These are phyloP conservation scores for Emmelina monodactyla DNA, from an alignment of 2,888 invertebrate species.

Conservation along the genomic window DNA sequence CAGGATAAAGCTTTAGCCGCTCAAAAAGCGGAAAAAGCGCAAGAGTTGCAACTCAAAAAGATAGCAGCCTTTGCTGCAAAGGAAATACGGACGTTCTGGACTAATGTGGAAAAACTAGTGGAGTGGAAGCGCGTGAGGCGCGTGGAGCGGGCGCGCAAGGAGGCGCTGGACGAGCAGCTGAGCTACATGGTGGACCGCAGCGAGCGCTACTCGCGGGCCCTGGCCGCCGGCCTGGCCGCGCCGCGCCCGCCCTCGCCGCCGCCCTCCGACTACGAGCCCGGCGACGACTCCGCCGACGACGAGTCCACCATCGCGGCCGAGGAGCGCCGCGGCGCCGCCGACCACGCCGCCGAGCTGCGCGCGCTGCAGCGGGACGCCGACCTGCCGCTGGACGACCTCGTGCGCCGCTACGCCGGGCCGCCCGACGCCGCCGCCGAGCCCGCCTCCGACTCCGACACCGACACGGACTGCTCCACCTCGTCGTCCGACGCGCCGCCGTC, in stretches of 20 bases:
- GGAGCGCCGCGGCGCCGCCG: conserved; percentile 71
- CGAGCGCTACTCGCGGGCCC: conserved; percentile 92
- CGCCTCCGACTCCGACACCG: conserved; percentile 21
- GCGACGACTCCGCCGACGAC: conserved; percentile 73
- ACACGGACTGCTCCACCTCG: conserved; percentile 6
- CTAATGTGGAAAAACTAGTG: conserved; percentile 95
- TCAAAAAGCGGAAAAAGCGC: conserved; percentile 90
- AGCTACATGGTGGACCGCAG: conserved; percentile 98
- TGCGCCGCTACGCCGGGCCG: conserved; percentile 70
- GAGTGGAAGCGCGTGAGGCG: conserved; percentile 93
- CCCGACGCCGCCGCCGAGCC: conserved; percentile 15
- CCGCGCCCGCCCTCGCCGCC: conserved; percentile 61
- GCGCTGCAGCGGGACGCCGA: conserved; percentile 82
- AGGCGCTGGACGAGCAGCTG: conserved; percentile 94
- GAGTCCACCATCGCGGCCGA: conserved; percentile 47
- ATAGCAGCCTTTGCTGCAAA: conserved; percentile 92
- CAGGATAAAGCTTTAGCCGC: conserved; percentile 90
- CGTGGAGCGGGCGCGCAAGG: conserved; percentile 92
- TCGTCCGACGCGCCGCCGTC: conserved; percentile 9
- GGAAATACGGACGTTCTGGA: conserved; percentile 94
- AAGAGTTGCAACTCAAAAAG: conserved; percentile 83
- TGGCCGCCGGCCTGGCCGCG: conserved; percentile 79
- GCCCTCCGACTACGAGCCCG: conserved; percentile 77
- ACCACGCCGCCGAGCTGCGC: conserved; percentile 72
- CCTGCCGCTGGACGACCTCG: conserved; percentile 81